Evolutionary conservation across 2,113 vertebrate genomes (phyloP).

Genomic region (Leptodactylus fuscus): DNA sequence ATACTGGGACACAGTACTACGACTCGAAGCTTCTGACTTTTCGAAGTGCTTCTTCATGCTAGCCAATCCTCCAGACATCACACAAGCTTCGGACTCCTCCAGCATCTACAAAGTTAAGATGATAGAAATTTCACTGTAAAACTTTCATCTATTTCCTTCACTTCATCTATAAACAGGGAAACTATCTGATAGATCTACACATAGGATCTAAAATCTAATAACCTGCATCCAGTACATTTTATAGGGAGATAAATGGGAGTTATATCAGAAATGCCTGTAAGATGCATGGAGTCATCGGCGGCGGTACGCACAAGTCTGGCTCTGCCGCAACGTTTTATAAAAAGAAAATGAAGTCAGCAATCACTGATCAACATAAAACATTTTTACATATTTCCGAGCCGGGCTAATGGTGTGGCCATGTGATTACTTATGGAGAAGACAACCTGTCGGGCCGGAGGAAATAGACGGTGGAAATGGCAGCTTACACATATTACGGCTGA

Average conservation of each 20-base stretch:
- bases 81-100: constrained; percentile 84
- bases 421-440: constrained; percentile 35
- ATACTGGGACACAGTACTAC: constrained; percentile 79
- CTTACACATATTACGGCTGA: constrained; percentile 46
- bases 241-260: constrained; percentile 9
- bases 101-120: constrained; percentile 77
- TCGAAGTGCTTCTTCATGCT: constrained; percentile 92
- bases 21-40: constrained; percentile 77
- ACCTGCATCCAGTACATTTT: constrained; percentile 20
- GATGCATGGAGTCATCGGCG: background rate
- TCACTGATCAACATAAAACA: constrained; percentile 16
- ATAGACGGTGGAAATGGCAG: constrained; percentile 27
- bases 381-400: background rate
- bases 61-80: constrained; percentile 88
- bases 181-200: background rate
- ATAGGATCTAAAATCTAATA: constrained; percentile 23
- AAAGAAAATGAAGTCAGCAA: background rate
- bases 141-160: background rate
- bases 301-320: background rate
- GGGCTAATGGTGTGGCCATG: background rate
- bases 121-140: background rate
- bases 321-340: background rate
- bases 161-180: background rate
- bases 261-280: constrained; percentile 35
- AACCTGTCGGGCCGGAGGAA: constrained; percentile 7